Conservation (phyloP, 53 echinoderm and acorn worm genomes). For the Paracentrotus lividus region DNA sequence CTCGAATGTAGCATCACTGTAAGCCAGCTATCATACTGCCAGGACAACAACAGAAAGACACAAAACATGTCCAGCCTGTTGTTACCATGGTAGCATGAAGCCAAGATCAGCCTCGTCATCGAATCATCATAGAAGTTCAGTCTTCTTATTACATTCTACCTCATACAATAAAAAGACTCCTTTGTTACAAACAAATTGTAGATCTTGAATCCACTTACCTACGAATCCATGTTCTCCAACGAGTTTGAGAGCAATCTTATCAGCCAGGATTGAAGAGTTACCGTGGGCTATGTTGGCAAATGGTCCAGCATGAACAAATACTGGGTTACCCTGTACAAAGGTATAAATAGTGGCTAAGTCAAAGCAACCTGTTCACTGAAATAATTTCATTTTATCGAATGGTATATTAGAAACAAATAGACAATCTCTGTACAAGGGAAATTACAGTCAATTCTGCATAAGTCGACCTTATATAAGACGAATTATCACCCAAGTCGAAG, state of each 20-base stretch:
- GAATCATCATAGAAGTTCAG: conserved; percentile 59
- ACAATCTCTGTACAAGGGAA: no score
- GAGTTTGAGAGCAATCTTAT: conserved; percentile 96
- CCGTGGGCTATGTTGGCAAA: conserved; percentile 99
- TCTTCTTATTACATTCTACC: background rate
- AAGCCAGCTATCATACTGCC: background rate
- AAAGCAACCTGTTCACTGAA: background rate
- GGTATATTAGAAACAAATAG: background rate
- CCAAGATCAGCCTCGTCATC: conserved; percentile 66
- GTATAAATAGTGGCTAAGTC: background rate
- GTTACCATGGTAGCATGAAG: conserved; percentile 33
- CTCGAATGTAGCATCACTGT: conserved; percentile 64
- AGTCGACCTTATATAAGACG: no score
- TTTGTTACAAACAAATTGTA: no score
- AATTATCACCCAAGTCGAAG: no score
- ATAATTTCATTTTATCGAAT: background rate
- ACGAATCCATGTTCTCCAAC: conserved; percentile 97
- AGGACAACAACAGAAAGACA: background rate
- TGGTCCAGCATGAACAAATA: conserved; percentile 98
- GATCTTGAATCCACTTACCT: no score
- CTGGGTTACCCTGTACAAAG: conserved; percentile 86
- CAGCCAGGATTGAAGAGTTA: conserved; percentile 97
- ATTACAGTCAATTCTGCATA: no score
- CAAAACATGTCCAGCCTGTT: conserved; percentile 2
- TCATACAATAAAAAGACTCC: no score